Conservation (phyloP, 2,113 vertebrate genomes). For the Silurus glanis region DNA sequence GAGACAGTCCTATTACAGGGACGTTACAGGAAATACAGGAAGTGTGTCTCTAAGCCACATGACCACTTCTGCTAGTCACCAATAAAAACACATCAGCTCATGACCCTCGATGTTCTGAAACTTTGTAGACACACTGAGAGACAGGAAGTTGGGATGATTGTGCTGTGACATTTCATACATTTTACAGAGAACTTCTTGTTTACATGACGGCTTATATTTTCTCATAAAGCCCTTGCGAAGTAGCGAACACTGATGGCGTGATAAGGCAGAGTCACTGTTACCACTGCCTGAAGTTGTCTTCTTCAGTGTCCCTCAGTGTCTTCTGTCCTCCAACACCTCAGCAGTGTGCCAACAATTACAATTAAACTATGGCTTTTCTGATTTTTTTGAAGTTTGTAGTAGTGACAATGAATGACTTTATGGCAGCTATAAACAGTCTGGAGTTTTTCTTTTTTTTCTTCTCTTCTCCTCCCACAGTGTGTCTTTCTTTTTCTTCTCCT, state of each 20-base stretch:
- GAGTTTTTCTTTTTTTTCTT: not conserved
- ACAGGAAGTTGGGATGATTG: not conserved
- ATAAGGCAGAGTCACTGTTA: not conserved
- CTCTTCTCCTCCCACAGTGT: too few species aligned
- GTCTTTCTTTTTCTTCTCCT: too few species aligned
- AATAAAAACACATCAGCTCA: not conserved
- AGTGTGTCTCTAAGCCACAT: not conserved
- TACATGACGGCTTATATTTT: not conserved
- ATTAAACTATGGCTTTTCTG: too few species aligned
- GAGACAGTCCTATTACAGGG: not conserved
- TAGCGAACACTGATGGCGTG: not conserved
- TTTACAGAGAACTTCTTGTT: not conserved
- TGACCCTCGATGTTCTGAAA: not conserved
- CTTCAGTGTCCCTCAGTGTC: not conserved
- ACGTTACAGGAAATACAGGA: constrained; percentile 18
- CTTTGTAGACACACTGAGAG: not conserved
- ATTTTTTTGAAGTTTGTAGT: too few species aligned
- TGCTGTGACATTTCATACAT: not conserved
- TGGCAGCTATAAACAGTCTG: not conserved
- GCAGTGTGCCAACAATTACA: not conserved
- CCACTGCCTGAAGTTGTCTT: not conserved
- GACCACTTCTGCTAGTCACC: not conserved
- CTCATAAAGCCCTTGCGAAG: not conserved
- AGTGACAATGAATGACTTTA: not conserved
- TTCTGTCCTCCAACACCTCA: not conserved